Conservation (phyloP, 2,888 invertebrate species). For the Andrena bicolor region DNA sequence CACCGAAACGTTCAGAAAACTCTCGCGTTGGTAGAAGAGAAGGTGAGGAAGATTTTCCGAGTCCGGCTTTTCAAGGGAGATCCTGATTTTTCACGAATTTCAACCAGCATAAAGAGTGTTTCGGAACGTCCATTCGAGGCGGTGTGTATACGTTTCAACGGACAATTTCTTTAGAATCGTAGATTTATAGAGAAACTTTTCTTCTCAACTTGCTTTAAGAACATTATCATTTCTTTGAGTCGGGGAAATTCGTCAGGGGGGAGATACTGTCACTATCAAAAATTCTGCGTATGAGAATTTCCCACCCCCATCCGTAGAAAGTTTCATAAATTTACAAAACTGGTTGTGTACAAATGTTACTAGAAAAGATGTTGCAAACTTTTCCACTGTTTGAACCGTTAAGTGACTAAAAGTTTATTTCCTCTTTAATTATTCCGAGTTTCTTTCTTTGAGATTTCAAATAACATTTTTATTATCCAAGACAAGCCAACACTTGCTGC, state of each 20-base stretch:
- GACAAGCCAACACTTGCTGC: too few relatives aligned
- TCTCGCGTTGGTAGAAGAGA: not conserved
- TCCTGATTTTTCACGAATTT: conserved; percentile 55
- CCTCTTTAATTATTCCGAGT: too few relatives aligned
- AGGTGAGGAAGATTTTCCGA: conserved; percentile 20
- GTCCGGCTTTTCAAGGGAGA: conserved; percentile 22
- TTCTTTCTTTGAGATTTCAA: too few relatives aligned
- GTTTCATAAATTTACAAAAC: not conserved
- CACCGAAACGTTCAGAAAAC: not conserved
- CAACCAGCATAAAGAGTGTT: conserved; percentile 57
- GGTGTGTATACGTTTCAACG: conserved; percentile 38
- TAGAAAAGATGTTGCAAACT: too few relatives aligned
- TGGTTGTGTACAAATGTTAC: too few relatives aligned
- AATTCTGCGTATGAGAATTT: not conserved
- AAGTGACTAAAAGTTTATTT: too few relatives aligned
- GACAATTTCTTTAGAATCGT: conserved; percentile 70
- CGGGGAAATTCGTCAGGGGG: conserved; percentile 13
- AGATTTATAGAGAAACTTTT: conserved; percentile 77
- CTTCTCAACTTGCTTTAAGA: not conserved
- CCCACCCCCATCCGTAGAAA: too few relatives aligned
- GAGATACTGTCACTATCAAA: not conserved
- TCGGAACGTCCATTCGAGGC: conserved; percentile 37
- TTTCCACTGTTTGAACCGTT: too few relatives aligned
- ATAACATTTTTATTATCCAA: too few relatives aligned
- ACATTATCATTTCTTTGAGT: conserved; percentile 52